Conservation (phyloP, 2,113 vertebrate genomes). For the Ammospiza nelsoni region DNA sequence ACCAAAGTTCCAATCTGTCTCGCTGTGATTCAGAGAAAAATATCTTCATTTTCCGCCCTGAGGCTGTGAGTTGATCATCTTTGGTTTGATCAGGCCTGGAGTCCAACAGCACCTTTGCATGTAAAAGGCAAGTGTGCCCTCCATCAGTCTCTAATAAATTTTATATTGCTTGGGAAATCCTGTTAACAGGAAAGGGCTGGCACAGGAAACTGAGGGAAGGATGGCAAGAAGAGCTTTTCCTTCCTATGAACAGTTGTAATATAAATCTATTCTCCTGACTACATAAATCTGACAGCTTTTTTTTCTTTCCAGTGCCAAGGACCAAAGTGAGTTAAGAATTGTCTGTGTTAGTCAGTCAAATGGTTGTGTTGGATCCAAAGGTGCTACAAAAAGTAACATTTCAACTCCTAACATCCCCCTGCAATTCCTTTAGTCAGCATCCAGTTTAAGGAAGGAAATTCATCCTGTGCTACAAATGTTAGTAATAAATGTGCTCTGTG, state of each 20-base stretch:
- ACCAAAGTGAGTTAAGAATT: not conserved
- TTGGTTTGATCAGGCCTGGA: not conserved
- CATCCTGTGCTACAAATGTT: not conserved
- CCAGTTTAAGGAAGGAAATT: not conserved
- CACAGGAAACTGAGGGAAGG: not conserved
- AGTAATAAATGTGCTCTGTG: not conserved
- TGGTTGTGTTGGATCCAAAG: not conserved
- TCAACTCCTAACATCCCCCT: not conserved
- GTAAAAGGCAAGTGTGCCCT: not conserved
- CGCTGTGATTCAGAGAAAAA: not conserved
- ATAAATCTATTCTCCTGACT: not conserved
- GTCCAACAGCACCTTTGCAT: not conserved
- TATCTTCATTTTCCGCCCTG: not conserved
- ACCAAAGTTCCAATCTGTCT: not conserved
- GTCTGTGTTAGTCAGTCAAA: not conserved
- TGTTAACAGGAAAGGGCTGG: not conserved
- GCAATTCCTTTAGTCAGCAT: not conserved
- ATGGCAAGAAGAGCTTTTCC: not conserved
- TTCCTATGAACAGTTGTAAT: not conserved
- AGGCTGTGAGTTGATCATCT: not conserved
- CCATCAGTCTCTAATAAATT: not conserved
- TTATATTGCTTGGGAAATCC: not conserved
- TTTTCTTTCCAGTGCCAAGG: not conserved
- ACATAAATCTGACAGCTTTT: not conserved
- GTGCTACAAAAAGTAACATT: not conserved